These are phyloP conservation scores for Sebastes jordani DNA, from an alignment of 2,797 vertebrate species.

Conservation along the genomic window DNA sequence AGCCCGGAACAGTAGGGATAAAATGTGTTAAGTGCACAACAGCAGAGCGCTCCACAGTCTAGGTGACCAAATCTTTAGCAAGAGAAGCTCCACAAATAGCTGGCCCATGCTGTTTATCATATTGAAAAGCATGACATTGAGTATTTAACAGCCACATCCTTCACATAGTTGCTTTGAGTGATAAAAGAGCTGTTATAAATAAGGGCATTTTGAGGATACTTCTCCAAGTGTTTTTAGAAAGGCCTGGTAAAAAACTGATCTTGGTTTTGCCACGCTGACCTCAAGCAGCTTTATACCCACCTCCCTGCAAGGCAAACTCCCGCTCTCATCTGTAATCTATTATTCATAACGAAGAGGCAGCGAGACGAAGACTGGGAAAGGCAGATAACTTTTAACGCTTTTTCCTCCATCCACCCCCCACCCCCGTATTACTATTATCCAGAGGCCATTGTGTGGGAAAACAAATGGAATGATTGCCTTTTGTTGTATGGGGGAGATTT, in stretches of 20 bases:
- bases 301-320: conserved; percentile 67
- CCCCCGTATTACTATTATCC: conserved; percentile 58
- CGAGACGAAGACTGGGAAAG: conserved; percentile 70
- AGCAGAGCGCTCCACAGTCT: background rate
- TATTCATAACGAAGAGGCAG: conserved; percentile 77
- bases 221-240: conserved; percentile 42
- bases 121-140: conserved; percentile 38
- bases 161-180: conserved; percentile 27
- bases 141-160: conserved; percentile 37
- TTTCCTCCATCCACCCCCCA: conserved; percentile 37
- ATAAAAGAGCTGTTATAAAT: conserved; percentile 51
- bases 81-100: background rate
- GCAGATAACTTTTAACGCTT: conserved; percentile 62
- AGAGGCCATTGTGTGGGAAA: conserved; percentile 73
- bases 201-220: conserved; percentile 40
- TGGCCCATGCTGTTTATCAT: conserved; percentile 14
- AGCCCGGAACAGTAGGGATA: background rate
- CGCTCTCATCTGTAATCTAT: conserved; percentile 81
- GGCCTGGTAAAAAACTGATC: conserved; percentile 41
- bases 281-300: conserved; percentile 55
- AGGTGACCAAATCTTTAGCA: conserved; percentile 29
- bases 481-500: conserved; percentile 62
- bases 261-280: conserved; percentile 57
- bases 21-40: conserved; percentile 9
- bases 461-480: conserved; percentile 78